A percentile compares a stretch with the other conserved stretches of the same genome.
Evolutionary conservation across 2,888 invertebrate species (phyloP).

Genomic region (Xestia c-nigrum): DNA sequence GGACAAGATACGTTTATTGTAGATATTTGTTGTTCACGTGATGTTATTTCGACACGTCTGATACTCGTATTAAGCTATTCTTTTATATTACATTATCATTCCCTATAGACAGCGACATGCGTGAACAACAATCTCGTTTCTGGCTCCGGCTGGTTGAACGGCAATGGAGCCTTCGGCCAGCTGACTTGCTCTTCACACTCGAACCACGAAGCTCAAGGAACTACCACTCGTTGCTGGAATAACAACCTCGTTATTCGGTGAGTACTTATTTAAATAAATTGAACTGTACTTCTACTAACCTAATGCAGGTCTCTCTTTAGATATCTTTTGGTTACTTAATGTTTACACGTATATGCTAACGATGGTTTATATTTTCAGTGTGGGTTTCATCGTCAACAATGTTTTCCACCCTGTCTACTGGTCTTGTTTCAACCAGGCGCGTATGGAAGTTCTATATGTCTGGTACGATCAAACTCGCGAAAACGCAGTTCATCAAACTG

Average conservation of each 20-base stretch:
- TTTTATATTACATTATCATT: not conserved
- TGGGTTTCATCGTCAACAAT: constrained; percentile 87
- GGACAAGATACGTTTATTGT: not conserved
- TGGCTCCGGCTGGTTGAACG: constrained; percentile 81
- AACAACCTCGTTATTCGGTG: constrained; percentile 40
- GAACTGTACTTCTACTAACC: not conserved
- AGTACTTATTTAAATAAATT: constrained; percentile 6
- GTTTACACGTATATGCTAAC: not conserved
- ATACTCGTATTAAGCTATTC: not conserved
- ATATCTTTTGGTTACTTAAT: not conserved
- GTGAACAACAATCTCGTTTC: constrained; percentile 76
- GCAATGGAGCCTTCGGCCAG: constrained; percentile 79
- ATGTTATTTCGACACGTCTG: not conserved
- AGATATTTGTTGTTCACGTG: not conserved
- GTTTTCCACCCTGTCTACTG: constrained; percentile 86
- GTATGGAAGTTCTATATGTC: constrained; percentile 88
- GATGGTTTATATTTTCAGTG: constrained; percentile 70
- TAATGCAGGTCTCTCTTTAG: not conserved
- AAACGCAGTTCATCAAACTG: constrained; percentile 86
- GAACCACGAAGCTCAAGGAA: constrained; percentile 47
- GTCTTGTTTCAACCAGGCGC: constrained; percentile 89
- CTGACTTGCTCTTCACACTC: constrained; percentile 84
- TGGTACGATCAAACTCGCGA: constrained; percentile 85
- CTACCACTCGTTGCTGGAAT: constrained; percentile 29
- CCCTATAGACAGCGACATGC: constrained; percentile 79